These are phyloP conservation scores for Temnothorax curvispinosus DNA, from an alignment of 1,140 invertebrate genomes.

Conservation along the genomic window DNA sequence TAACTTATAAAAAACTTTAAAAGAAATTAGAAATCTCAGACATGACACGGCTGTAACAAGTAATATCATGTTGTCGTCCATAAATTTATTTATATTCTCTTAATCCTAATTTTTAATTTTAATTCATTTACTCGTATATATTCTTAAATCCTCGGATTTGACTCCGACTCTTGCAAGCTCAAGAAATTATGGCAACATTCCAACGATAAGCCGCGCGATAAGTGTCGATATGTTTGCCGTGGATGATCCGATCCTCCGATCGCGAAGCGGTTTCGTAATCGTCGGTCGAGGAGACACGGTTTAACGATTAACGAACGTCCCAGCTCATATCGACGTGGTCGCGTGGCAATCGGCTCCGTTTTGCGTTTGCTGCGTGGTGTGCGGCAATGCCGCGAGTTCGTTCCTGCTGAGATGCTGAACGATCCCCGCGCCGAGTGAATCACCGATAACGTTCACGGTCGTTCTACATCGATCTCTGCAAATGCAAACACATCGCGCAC, in stretches of 20 bases:
- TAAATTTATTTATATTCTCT: slow-evolving; percentile 9
- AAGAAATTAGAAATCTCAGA: slow-evolving; percentile 22
- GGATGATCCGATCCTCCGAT: not conserved
- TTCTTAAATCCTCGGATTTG: not conserved
- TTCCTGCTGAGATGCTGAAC: slow-evolving; percentile 92
- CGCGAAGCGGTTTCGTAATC: not conserved
- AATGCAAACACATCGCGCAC: slow-evolving; percentile 58
- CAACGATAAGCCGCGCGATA: slow-evolving; percentile 22
- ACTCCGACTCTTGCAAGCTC: not conserved
- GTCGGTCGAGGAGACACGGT: not conserved
- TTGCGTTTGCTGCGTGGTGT: slow-evolving; percentile 67
- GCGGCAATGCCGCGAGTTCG: slow-evolving; percentile 86
- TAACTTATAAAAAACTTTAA: slow-evolving; percentile 15
- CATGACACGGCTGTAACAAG: slow-evolving; percentile 11
- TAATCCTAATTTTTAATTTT: slow-evolving; percentile 21
- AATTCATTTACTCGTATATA: slow-evolving; percentile 22
- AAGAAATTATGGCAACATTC: not conserved
- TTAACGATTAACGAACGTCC: not conserved
- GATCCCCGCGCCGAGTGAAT: slow-evolving; percentile 94
- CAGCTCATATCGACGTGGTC: slow-evolving; percentile 83
- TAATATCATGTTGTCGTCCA: slow-evolving; percentile 10
- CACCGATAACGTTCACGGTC: slow-evolving; percentile 95
- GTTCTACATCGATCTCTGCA: slow-evolving; percentile 95
- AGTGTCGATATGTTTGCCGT: slow-evolving; percentile 1
- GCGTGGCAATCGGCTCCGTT: slow-evolving; percentile 79